Conservation (phyloP, 2,113 vertebrate species). For the Ochotona curzoniae region DNA sequence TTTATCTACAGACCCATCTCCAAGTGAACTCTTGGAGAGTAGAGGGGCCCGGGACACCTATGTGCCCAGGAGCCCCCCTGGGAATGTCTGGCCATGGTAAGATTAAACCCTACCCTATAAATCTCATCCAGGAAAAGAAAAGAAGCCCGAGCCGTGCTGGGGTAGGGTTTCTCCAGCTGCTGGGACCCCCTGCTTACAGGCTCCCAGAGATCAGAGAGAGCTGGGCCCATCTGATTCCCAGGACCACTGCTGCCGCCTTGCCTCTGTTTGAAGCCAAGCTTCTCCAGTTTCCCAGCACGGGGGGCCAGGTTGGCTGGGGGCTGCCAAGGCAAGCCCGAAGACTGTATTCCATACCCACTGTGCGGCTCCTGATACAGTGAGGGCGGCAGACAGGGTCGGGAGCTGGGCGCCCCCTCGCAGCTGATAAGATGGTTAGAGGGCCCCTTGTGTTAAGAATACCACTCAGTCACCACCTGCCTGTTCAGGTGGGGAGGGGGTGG, state of each 20-base stretch:
- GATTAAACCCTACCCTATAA: constrained; percentile 57
- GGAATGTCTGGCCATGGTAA: constrained; percentile 14
- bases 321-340: not conserved
- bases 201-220: constrained; percentile 22
- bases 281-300: constrained; percentile 60
- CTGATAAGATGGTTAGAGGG: constrained; percentile 52
- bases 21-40: not conserved
- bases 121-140: constrained; percentile 63
- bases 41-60: not conserved
- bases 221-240: not conserved
- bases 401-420: constrained; percentile 1
- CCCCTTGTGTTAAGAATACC: constrained; percentile 23
- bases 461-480: not conserved
- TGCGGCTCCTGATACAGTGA: not conserved
- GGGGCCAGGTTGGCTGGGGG: not conserved
- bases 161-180: constrained; percentile 67
- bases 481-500: not conserved
- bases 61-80: constrained; percentile 6
- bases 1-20: constrained; percentile 52
- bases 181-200: not conserved
- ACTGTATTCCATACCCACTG: not conserved
- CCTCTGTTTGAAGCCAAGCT: not conserved
- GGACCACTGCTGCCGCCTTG: not conserved
- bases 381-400: constrained; percentile 2
- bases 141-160: not conserved